These are phyloP conservation scores for Corythornis leucogaster DNA, from an alignment of 2,797 vertebrate genomes.

Conservation along the genomic window DNA sequence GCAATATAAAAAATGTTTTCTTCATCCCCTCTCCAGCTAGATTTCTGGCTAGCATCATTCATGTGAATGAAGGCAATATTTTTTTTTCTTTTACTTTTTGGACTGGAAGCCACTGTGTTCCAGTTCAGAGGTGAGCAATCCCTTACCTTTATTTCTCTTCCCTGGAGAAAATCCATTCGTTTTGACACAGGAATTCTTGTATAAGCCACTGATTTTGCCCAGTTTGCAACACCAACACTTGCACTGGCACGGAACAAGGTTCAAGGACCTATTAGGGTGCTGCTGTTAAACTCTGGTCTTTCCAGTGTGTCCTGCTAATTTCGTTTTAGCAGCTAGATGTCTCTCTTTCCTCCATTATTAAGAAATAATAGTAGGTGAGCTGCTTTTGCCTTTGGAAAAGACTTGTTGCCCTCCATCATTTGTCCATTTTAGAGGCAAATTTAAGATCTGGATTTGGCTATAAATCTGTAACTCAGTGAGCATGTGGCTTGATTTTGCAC, in stretches of 20 bases:
- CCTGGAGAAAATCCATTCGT: not conserved
- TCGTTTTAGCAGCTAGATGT: slow-evolving; percentile 54
- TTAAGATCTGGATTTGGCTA: slow-evolving; percentile 23
- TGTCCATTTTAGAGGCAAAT: slow-evolving; percentile 47
- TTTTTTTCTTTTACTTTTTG: not conserved
- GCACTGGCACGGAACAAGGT: fast-evolving
- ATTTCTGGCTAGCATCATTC: not conserved
- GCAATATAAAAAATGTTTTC: not conserved
- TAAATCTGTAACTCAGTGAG: slow-evolving; percentile 36
- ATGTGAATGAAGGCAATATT: slow-evolving; percentile 3
- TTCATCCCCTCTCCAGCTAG: not conserved
- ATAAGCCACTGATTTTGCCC: not conserved
- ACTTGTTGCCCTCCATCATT: slow-evolving; percentile 36
- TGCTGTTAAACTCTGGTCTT: not conserved
- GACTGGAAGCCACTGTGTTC: not conserved
- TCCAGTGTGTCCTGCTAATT: not conserved
- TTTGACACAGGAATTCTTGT: not conserved
- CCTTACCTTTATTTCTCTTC: not conserved
- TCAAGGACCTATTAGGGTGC: not conserved
- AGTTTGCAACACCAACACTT: fast-evolving
- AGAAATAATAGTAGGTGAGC: not conserved
- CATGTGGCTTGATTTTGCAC: slow-evolving; percentile 26
- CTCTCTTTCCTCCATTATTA: slow-evolving; percentile 40
- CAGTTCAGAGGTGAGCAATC: not conserved
- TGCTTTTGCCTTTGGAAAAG: slow-evolving; percentile 17